phyloP scores from a whole-genome alignment of 2,113 vertebrate genomes.

The Tachuris rubrigastra region DNA sequence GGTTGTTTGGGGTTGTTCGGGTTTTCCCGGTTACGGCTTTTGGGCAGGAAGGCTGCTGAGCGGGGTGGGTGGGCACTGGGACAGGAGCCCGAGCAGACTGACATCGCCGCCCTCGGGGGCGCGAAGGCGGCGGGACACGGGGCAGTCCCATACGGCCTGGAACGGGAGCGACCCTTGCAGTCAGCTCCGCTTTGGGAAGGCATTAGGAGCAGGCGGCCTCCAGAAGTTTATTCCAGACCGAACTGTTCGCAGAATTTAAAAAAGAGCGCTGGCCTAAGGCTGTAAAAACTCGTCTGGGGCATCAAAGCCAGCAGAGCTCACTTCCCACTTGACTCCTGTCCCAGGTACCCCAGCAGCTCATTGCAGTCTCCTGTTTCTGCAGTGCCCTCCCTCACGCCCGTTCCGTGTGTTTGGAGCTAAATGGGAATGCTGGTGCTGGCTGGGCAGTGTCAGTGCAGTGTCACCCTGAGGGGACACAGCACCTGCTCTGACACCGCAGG shows the following conservation, averaged over 20 bases:
- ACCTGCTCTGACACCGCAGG: background rate
- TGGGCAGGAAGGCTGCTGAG: background rate
- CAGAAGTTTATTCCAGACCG: background rate
- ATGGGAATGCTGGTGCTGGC: rapidly evolving
- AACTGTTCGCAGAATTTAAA: background rate
- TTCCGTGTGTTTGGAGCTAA: background rate
- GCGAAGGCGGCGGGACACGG: rapidly evolving
- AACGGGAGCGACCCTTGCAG: rapidly evolving
- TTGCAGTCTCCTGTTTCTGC: background rate
- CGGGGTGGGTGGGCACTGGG: background rate
- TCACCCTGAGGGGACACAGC: background rate
- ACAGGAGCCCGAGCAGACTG: rapidly evolving
- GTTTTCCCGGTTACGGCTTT: background rate
- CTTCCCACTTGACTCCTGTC: rapidly evolving
- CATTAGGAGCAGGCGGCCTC: no score
- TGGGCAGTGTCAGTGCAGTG: rapidly evolving
- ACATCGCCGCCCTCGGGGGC: rapidly evolving
- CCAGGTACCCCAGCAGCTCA: background rate
- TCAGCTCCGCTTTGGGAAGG: background rate
- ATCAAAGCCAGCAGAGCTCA: background rate
- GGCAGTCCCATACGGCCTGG: background rate
- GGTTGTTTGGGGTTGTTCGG: no score
- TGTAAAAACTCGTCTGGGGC: background rate
- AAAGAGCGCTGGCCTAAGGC: rapidly evolving
- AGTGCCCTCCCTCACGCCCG: rapidly evolving